Evolutionary conservation across 2,888 invertebrate genomes (phyloP).

Genomic region (Drosophila rubida): DNA sequence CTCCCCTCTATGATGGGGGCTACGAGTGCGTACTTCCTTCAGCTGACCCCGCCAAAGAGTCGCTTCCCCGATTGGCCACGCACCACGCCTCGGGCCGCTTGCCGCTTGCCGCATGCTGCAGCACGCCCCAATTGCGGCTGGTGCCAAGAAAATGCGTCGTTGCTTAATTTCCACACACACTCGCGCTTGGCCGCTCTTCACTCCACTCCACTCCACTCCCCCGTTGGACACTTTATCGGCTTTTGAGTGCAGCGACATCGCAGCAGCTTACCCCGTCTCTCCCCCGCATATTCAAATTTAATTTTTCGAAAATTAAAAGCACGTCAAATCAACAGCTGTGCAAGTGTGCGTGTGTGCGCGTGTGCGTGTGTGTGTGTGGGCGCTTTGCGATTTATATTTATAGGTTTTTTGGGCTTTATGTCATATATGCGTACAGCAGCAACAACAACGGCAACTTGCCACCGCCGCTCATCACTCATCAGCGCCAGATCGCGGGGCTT

Average conservation of each 20-base stretch:
- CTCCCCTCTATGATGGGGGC: constrained; percentile 18
- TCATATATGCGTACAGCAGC: constrained; percentile 48
- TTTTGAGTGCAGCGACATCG: constrained; percentile 57
- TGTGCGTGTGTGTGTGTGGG: constrained; percentile 54
- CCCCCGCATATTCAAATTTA: constrained; percentile 68
- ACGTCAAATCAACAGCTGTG: constrained; percentile 62
- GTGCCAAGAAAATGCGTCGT: constrained; percentile 78
- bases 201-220: constrained; percentile 8
- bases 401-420: constrained; percentile 51
- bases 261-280: constrained; percentile 11
- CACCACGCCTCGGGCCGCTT: neutral
- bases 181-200: neutral
- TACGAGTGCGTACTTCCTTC: constrained; percentile 49
- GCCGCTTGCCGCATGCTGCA: constrained; percentile 15
- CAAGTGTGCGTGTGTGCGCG: constrained; percentile 14
- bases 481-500: constrained; percentile 50
- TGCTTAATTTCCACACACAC: constrained; percentile 67
- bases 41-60: constrained; percentile 44
- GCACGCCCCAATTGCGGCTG: constrained; percentile 72
- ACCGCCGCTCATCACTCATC: constrained; percentile 54
- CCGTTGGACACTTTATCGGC: constrained; percentile 39
- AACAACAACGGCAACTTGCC: constrained; percentile 34
- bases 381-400: constrained; percentile 70
- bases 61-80: neutral
- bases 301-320: constrained; percentile 75